A percentile compares a stretch with the other conserved stretches of the same genome.
Evolutionary conservation across 2,113 vertebrate species (phyloP).

Genomic region (Ceyx margarethae): DNA sequence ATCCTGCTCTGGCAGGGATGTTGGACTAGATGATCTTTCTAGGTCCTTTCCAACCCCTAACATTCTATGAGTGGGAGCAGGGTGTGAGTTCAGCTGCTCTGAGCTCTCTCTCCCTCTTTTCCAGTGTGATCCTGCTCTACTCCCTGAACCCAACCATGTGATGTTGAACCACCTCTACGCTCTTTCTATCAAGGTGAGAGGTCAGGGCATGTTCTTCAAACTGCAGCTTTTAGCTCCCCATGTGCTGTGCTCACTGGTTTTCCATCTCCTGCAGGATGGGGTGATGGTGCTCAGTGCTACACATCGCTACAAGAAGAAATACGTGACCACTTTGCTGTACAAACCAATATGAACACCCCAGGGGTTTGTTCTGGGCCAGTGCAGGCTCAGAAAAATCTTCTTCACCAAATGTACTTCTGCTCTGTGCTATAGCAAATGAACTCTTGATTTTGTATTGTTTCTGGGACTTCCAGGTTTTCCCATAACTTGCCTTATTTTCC

Average conservation of each 20-base stretch:
- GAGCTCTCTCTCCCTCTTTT: neutral
- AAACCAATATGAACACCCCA: conserved; percentile 86
- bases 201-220: neutral
- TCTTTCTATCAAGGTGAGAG: conserved; percentile 91
- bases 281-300: conserved; percentile 99
- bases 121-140: conserved; percentile 95
- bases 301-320: conserved; percentile 97
- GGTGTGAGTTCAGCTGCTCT: neutral
- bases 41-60: no score
- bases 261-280: conserved; percentile 83
- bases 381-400: conserved; percentile 13
- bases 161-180: conserved; percentile 98
- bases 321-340: conserved; percentile 95
- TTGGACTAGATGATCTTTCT: no score
- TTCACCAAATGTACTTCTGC: conserved; percentile 35
- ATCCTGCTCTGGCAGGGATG: no score
- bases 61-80: neutral
- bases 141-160: conserved; percentile 97
- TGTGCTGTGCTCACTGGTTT: neutral
- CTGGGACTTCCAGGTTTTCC: conserved; percentile 59
- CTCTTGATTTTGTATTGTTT: conserved; percentile 35
- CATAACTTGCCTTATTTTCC: conserved; percentile 24
- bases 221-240: neutral
- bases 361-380: neutral
- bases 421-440: conserved; percentile 27